These are phyloP conservation scores for Zaprionus lineosus DNA, from an alignment of 2,888 invertebrate species.

Conservation along the genomic window DNA sequence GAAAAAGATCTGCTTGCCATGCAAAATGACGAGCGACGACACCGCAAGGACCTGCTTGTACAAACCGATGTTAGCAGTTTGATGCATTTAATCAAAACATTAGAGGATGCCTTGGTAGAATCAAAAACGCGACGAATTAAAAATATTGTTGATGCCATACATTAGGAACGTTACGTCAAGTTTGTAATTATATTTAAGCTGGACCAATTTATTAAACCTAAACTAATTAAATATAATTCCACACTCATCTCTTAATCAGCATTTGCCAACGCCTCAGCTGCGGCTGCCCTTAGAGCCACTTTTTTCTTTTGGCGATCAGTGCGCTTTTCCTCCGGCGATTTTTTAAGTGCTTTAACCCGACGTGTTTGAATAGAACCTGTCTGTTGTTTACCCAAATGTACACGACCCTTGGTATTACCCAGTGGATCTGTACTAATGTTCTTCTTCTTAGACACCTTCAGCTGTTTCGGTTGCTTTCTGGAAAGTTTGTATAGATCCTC, in stretches of 20 bases:
- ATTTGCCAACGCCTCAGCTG: conserved; percentile 58
- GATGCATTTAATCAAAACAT: conserved; percentile 85
- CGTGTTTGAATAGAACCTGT: conserved; percentile 91
- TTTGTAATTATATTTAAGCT: conserved; percentile 55
- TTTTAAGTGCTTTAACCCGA: conserved; percentile 94
- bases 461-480: conserved; percentile 90
- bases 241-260: too few relatives aligned
- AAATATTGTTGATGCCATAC: conserved; percentile 80
- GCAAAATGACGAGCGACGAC: conserved; percentile 75
- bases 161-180: conserved; percentile 53
- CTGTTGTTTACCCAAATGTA: conserved; percentile 96
- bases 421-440: conserved; percentile 94
- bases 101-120: conserved; percentile 86
- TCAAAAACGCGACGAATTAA: conserved; percentile 84
- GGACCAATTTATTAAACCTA: conserved; percentile 72
- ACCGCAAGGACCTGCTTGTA: conserved; percentile 83
- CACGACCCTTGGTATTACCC: conserved; percentile 94
- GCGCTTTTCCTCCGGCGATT: conserved; percentile 88
- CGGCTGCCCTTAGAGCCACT: conserved; percentile 71
- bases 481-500: conserved; percentile 93
- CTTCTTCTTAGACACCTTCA: conserved; percentile 93
- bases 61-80: conserved; percentile 86
- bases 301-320: conserved; percentile 85
- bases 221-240: conserved; percentile 50
- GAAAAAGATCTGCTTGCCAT: conserved; percentile 53